Evolutionary conservation across 2,113 vertebrate genomes (phyloP).

Genomic region (Trichechus manatus): DNA sequence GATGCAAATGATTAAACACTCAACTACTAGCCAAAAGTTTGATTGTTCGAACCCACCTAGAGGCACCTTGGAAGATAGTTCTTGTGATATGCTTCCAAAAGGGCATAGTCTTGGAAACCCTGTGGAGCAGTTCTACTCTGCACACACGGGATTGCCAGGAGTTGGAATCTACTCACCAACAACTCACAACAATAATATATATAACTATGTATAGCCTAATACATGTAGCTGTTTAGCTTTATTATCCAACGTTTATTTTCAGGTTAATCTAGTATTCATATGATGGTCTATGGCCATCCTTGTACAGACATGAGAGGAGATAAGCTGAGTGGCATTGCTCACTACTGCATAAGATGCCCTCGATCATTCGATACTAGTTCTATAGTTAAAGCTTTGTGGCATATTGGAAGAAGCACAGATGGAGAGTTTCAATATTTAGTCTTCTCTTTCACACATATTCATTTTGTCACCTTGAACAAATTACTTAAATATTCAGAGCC

Average conservation of each 20-base stretch:
- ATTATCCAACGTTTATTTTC: not conserved
- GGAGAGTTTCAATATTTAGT: not conserved
- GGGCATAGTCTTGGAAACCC: no score
- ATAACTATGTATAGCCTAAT: not conserved
- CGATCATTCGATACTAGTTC: not conserved
- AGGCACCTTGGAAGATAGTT: no score
- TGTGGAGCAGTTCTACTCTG: no score
- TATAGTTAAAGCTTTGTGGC: not conserved
- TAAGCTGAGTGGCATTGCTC: not conserved
- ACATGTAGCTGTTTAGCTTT: not conserved
- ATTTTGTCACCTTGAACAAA: not conserved
- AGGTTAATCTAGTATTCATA: not conserved
- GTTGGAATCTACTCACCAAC: no score
- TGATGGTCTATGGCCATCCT: not conserved
- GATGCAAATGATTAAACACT: no score
- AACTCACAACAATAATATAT: not conserved
- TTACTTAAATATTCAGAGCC: not conserved
- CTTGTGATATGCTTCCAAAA: no score
- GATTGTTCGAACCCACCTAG: no score
- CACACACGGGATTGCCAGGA: no score
- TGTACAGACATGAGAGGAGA: not conserved
- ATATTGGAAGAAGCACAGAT: not conserved
- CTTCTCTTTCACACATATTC: not conserved
- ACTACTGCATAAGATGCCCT: not conserved
- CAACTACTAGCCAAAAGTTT: no score